Conservation (phyloP, 2,888 invertebrate genomes). For the Spilarctia lutea region DNA sequence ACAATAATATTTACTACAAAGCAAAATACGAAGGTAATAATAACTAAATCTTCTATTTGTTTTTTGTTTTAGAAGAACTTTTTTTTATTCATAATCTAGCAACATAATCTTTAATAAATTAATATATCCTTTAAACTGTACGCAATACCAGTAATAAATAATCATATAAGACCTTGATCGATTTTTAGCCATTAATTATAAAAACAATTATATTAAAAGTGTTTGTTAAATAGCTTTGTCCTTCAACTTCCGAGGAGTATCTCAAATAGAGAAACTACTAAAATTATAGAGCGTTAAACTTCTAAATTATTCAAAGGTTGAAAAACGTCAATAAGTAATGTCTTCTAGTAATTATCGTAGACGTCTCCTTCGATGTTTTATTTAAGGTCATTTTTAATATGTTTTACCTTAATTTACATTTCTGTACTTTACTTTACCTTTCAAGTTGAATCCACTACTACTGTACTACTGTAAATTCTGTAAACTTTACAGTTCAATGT, state of each 20-base stretch:
- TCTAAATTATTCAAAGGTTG: conserved; percentile 14
- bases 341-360: background rate
- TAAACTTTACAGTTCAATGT: no score
- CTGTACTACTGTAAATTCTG: no score
- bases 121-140: background rate
- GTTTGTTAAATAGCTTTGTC: conserved; percentile 14
- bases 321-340: conserved; percentile 4
- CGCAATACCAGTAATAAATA: background rate
- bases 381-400: background rate
- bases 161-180: conserved; percentile 22
- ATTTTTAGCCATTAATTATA: conserved; percentile 25
- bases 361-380: background rate
- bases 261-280: conserved; percentile 14
- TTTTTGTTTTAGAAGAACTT: background rate
- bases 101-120: background rate
- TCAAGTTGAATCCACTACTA: no score
- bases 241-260: conserved; percentile 29
- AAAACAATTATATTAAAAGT: background rate
- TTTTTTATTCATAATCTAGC: background rate
- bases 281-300: conserved; percentile 10
- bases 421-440: no score
- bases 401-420: no score
- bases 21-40: no score
- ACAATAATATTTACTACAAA: no score
- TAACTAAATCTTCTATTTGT: no score